Conservation (phyloP, 92 coral and sea anemone genomes). For the Meandrina meandrites region DNA sequence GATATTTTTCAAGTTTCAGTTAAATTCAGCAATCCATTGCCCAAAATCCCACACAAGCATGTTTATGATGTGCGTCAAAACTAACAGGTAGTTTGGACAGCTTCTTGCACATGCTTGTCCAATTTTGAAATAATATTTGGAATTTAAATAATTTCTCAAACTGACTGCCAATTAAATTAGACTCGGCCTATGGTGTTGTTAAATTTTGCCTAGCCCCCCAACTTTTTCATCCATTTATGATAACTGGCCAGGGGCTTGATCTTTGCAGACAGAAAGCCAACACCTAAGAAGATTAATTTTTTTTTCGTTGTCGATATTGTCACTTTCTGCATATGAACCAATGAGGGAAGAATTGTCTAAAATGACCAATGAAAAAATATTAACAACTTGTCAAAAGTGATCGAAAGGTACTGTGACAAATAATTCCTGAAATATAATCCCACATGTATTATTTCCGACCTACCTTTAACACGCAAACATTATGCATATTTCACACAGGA, state of each 20-base stretch:
- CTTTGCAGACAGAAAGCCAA: not conserved
- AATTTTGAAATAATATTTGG: too few species aligned
- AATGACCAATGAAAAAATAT: not conserved
- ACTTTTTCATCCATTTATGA: not conserved
- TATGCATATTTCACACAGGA: not conserved
- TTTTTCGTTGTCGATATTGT: not conserved
- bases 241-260: not conserved
- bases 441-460: not conserved
- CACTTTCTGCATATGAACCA: not conserved
- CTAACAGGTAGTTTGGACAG: too few species aligned
- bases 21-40: too few species aligned
- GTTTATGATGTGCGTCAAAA: too few species aligned
- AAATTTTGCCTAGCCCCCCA: not conserved
- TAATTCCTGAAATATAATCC: not conserved
- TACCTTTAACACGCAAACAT: not conserved
- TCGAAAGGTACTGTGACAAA: not conserved
- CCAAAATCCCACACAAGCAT: too few species aligned
- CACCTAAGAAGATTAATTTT: not conserved
- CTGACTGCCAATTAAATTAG: not conserved
- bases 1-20: too few species aligned
- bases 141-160: not conserved
- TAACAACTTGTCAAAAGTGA: not conserved
- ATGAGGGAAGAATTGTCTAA: not conserved
- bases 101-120: not conserved
- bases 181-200: not conserved